These are phyloP conservation scores for Austrolebias charrua DNA, from an alignment of 2,797 vertebrate genomes.

Conservation along the genomic window DNA sequence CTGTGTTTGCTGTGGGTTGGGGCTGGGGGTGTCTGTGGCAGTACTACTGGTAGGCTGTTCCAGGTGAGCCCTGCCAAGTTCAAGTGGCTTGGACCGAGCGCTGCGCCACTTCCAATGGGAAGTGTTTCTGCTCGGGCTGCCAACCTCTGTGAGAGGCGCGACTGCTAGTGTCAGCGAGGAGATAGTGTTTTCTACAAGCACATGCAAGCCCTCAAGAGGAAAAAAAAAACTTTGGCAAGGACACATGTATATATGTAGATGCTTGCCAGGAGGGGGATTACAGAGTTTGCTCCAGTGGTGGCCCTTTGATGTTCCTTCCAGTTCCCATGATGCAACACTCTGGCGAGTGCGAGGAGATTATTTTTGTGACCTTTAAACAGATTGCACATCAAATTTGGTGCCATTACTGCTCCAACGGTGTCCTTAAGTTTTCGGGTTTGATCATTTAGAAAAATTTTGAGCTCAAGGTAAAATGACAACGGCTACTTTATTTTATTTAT, in stretches of 20 bases:
- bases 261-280: constrained; percentile 65
- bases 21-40: constrained; percentile 53
- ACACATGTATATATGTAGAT: constrained; percentile 54
- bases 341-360: constrained; percentile 52
- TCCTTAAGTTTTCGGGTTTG: constrained; percentile 2
- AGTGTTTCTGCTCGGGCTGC: constrained; percentile 71
- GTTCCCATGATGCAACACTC: constrained; percentile 69
- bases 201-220: constrained; percentile 28
- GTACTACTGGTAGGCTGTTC: constrained; percentile 71
- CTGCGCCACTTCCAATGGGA: constrained; percentile 68
- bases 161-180: constrained; percentile 54
- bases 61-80: constrained; percentile 78
- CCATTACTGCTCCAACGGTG: constrained; percentile 23
- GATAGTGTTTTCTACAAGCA: constrained; percentile 48
- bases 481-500: neutral
- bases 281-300: constrained; percentile 52
- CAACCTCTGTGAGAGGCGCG: constrained; percentile 59
- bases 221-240: constrained; percentile 32
- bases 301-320: constrained; percentile 65
- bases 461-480: neutral
- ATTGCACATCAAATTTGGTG: constrained; percentile 28
- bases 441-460: neutral
- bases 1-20: constrained; percentile 43
- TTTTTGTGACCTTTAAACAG: constrained; percentile 55
- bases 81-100: constrained; percentile 78